These are phyloP conservation scores for Slavum lentiscoides DNA, from an alignment of 2,888 invertebrate genomes.

Conservation along the genomic window DNA sequence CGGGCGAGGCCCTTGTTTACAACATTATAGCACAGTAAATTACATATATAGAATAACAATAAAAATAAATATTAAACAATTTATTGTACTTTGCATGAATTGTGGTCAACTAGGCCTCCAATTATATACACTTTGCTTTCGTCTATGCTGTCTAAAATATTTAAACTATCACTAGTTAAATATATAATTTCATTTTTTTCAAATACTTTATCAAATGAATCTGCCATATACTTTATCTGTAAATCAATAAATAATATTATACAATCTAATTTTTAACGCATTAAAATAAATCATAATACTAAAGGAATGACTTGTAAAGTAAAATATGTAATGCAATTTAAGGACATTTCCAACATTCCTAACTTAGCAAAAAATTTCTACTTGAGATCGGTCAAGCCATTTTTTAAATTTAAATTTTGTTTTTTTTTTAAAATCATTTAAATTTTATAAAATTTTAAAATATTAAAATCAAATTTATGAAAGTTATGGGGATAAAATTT, in stretches of 20 bases:
- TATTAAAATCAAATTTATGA: no score
- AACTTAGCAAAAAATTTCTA: neutral
- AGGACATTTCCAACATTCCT: neutral
- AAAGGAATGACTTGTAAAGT: neutral
- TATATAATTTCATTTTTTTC: slow-evolving; percentile 81
- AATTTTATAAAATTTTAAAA: no score
- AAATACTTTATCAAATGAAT: slow-evolving; percentile 73
- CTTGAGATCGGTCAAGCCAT: no score
- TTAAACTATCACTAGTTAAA: slow-evolving; percentile 91
- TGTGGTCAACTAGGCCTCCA: slow-evolving; percentile 97
- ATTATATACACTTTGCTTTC: slow-evolving; percentile 86
- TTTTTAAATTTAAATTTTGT: no score
- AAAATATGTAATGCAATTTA: neutral
- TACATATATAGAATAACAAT: no score
- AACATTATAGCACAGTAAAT: no score
- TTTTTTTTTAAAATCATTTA: no score
- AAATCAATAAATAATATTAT: slow-evolving; percentile 55
- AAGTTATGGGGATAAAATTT: no score
- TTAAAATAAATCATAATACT: neutral
- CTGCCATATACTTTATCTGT: slow-evolving; percentile 72
- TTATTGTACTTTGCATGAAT: slow-evolving; percentile 78
- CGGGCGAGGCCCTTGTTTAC: no score
- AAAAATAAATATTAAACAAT: no score
- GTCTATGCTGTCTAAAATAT: slow-evolving; percentile 75
- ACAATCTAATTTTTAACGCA: neutral